Conservation (phyloP, 2,113 vertebrate species). For the Phyllopteryx taeniolatus region DNA sequence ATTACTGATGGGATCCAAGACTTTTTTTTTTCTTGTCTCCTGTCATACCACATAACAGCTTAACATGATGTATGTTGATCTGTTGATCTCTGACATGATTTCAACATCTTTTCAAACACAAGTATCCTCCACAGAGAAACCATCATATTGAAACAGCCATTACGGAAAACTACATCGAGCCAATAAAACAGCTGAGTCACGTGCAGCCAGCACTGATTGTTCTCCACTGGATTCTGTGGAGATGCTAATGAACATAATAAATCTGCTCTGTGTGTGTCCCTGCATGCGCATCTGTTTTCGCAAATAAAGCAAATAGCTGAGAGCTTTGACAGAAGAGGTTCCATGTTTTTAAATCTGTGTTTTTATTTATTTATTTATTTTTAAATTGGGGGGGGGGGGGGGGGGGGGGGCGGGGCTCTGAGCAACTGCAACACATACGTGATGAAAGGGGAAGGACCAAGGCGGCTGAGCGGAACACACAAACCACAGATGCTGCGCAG, state of each 20-base stretch:
- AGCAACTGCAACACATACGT: slow-evolving; percentile 25
- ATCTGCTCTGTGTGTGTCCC: background rate
- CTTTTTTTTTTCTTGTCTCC: no score
- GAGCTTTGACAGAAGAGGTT: slow-evolving; percentile 13
- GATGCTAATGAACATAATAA: slow-evolving; percentile 15
- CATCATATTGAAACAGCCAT: background rate
- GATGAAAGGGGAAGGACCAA: slow-evolving; percentile 43
- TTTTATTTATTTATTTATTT: slow-evolving; percentile 20
- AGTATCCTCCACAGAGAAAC: background rate
- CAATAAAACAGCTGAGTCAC: background rate
- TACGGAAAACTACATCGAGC: background rate
- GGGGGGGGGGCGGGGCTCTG: background rate
- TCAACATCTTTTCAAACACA: background rate
- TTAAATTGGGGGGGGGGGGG: no score
- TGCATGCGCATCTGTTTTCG: background rate
- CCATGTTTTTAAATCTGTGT: slow-evolving; percentile 20
- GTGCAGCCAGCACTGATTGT: background rate
- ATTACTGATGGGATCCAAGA: no score
- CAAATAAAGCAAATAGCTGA: background rate
- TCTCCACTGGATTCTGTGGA: background rate
- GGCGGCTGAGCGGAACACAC: slow-evolving; percentile 45
- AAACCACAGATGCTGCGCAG: slow-evolving; percentile 53
- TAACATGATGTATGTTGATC: background rate
- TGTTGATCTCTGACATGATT: background rate
- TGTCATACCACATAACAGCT: no score